These are phyloP conservation scores for Sepiola atlantica DNA, from an alignment of 2,888 invertebrate genomes.

Conservation along the genomic window DNA sequence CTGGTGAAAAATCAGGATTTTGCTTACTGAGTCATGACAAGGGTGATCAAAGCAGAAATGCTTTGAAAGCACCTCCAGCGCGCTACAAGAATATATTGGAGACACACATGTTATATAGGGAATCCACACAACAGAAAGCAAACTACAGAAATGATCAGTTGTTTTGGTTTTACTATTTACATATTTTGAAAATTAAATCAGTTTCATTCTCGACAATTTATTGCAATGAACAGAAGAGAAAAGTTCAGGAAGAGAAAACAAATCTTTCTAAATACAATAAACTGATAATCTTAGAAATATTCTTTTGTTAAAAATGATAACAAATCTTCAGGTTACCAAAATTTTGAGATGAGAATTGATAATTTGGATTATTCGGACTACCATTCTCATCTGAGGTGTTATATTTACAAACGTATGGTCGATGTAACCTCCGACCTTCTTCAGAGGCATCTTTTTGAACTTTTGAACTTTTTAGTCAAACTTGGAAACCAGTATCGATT, in stretches of 20 bases:
- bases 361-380: no score
- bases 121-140: conserved; percentile 3
- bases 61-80: neutral
- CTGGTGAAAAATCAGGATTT: conserved; percentile 32
- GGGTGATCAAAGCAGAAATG: neutral
- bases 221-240: neutral
- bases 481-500: no score
- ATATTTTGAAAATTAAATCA: neutral
- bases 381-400: no score
- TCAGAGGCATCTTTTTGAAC: no score
- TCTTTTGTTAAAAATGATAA: neutral
- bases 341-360: no score
- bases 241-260: neutral
- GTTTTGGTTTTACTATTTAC: neutral
- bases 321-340: neutral
- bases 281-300: neutral
- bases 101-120: neutral
- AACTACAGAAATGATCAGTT: neutral
- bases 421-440: no score
- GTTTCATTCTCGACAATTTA: neutral
- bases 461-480: no score
- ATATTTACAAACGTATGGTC: no score
- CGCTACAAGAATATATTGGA: conserved; percentile 44
- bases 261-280: neutral
- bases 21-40: conserved; percentile 41